A percentile compares a stretch with the other conserved stretches of the same genome.
Conservation (phyloP, 1,140 invertebrate genomes). For the Mya arenaria region DNA sequence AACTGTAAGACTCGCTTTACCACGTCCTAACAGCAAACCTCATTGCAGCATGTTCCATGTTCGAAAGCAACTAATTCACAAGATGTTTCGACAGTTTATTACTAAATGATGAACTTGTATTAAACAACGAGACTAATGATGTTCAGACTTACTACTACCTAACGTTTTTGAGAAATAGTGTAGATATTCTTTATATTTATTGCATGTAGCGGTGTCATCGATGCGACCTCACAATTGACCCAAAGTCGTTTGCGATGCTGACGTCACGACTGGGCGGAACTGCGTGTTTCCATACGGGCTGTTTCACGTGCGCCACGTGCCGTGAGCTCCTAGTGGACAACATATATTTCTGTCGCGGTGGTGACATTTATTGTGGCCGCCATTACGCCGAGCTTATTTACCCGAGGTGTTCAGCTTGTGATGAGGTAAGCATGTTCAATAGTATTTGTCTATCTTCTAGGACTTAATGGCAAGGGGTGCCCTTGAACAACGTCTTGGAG, state of each 20-base stretch:
- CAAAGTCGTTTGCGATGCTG: conserved; percentile 93
- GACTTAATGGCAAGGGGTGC: no score
- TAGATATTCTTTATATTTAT: no score
- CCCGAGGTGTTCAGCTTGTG: conserved; percentile 96
- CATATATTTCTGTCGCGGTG: conserved; percentile 95
- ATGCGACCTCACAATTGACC: conserved; percentile 91
- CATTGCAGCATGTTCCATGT: no score
- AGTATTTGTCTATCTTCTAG: no score
- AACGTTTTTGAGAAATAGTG: no score
- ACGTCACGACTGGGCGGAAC: conserved; percentile 90
- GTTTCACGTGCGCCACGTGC: conserved; percentile 96
- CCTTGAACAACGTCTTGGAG: no score
- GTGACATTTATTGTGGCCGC: conserved; percentile 93
- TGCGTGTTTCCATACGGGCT: conserved; percentile 94
- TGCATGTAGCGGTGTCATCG: conserved; percentile 83
- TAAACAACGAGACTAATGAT: no score
- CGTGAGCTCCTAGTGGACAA: conserved; percentile 97
- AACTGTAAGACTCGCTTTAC: conserved; percentile 4
- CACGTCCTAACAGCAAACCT: no score
- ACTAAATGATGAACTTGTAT: no score
- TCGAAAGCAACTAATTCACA: no score
- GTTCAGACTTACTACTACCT: no score
- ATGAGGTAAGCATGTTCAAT: conserved; percentile 89
- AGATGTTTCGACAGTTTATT: no score
- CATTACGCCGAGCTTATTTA: conserved; percentile 98